phyloP scores from a whole-genome alignment of 1,140 invertebrate species.

The Drosophila nigromelanica region DNA sequence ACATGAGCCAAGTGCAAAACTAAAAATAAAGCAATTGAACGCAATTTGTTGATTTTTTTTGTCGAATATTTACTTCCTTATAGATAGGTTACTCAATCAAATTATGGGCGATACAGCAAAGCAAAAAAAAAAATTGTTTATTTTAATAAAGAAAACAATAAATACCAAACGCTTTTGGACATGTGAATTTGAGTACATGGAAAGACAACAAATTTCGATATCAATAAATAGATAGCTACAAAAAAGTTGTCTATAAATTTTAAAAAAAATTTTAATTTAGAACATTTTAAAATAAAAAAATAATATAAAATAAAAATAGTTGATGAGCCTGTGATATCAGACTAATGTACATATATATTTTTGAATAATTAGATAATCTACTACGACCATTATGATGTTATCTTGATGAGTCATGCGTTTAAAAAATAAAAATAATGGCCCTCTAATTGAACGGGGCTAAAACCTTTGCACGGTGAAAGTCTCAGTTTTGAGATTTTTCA shows the following conservation, averaged over 20 bases:
- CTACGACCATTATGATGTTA: neutral
- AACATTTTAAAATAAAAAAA: too few relatives aligned
- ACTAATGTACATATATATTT: neutral
- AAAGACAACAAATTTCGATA: neutral
- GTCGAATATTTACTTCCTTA: conserved; percentile 37
- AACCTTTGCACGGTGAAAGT: conserved; percentile 10
- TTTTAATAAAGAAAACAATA: conserved; percentile 6
- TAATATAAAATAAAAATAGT: neutral
- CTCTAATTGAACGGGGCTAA: neutral
- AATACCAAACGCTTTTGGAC: conserved; percentile 9
- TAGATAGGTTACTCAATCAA: conserved; percentile 20
- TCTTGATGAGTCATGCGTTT: conserved; percentile 2
- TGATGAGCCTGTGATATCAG: neutral
- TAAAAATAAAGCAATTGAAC: conserved; percentile 27
- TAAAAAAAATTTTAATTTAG: too few relatives aligned
- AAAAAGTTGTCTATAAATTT: neutral
- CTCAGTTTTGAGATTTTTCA: neutral
- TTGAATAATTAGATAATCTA: neutral
- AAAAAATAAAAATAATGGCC: neutral
- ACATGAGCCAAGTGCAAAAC: too few relatives aligned
- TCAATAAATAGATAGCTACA: neutral
- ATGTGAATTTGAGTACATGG: conserved; percentile 6
- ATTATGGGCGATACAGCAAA: conserved; percentile 13
- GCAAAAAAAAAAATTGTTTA: neutral
- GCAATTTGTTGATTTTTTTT: conserved; percentile 24